Evolutionary conservation across 2,888 invertebrate genomes (phyloP), one percentile per base, ranked within the genome.

Genomic region (Ophion slaviceki): DNA sequence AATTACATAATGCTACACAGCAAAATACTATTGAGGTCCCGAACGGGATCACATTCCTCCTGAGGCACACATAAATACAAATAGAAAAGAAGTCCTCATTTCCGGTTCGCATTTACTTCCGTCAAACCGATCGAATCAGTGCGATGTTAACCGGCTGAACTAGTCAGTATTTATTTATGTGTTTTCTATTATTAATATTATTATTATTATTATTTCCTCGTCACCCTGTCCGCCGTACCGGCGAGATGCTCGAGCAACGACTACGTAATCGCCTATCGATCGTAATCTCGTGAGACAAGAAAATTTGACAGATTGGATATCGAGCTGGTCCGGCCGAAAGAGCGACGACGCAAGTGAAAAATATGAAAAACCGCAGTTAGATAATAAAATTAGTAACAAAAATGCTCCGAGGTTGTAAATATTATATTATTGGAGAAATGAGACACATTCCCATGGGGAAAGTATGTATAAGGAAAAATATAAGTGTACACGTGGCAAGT

Each of bases 101-200:
- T 86, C 84, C 87, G 87, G 84, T 80, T 70, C 82, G 80, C 75
- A 80, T 83, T 83, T 70, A 76, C 71, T 79, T 76, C 71, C 84
- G 85, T 71, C 75, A 79, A 62, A 81, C 61, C 81, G 70, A 75
- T 81, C 79, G 79, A 82, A 81, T 81, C 61, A 72, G 53, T 75
- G 78, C 82, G 84, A 80, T 82, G 74, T 86, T 74, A 71, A 88
- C 83, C 81, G 84, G 82, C 67, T 86, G 83, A 85, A 90, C 92
- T 92, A 92, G 92, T 92, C 92, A 92, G 91, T 91, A 92, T 92
- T 92, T 91, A 91, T 91, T 91, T 90, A 89, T 87, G 88, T 81
- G 68, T 81, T 81, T 70, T 36, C 66, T 67, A 76, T 57, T 77
- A 80, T 80, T 74, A 71, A 36, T 72, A 78, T 72, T 64, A 62